A percentile compares a stretch with the other conserved stretches of the same genome.
Conservation (phyloP, 2,113 vertebrate genomes). For the Dipodomys stephensi region DNA sequence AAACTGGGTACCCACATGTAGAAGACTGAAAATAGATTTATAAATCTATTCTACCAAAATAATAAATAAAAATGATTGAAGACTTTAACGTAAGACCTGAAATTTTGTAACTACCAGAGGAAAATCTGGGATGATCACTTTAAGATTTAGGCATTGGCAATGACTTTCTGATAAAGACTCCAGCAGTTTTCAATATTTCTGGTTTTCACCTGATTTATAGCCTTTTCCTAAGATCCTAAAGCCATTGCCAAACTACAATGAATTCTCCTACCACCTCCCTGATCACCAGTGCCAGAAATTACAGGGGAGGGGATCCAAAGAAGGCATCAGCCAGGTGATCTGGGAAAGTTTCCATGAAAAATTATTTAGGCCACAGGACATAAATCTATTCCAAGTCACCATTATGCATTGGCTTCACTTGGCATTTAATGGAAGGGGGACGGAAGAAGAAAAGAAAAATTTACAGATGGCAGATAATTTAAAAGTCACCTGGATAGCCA, state of each 20-base stretch:
- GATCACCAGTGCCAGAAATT: background rate
- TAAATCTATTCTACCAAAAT: too few species aligned
- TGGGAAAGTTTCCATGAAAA: background rate
- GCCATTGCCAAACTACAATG: background rate
- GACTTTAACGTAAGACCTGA: too few species aligned
- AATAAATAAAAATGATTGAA: too few species aligned
- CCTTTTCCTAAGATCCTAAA: background rate
- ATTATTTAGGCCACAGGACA: background rate
- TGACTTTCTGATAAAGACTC: too few species aligned
- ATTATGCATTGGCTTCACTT: background rate
- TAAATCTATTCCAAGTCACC: background rate
- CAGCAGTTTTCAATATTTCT: too few species aligned
- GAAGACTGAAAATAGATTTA: too few species aligned
- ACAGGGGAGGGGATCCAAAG: background rate
- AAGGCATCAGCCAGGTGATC: too few species aligned
- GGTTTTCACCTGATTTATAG: background rate
- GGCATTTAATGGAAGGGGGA: background rate
- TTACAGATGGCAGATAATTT: background rate
- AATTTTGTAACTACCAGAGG: too few species aligned
- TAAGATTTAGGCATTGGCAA: too few species aligned
- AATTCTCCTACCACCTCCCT: background rate
- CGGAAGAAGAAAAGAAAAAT: background rate
- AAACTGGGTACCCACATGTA: too few species aligned
- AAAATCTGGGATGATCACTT: too few species aligned
- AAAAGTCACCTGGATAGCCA: background rate